Conservation (phyloP, 2,888 invertebrate genomes). For the Tanytarsus gracilentus region DNA sequence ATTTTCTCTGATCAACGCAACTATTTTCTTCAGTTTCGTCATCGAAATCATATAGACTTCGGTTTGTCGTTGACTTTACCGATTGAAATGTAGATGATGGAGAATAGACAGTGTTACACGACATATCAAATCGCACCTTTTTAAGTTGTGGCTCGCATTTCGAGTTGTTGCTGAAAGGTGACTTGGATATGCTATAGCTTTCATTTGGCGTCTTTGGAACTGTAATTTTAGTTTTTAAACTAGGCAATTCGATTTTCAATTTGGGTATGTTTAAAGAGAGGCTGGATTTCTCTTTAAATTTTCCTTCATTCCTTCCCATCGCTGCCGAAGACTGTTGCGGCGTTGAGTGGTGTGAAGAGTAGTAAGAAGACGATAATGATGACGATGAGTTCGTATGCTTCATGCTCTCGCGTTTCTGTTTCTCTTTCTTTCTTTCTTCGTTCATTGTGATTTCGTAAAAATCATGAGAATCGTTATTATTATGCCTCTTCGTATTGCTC, state of each 20-base stretch:
- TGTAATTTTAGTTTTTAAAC: conserved; percentile 37
- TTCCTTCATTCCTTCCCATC: conserved; percentile 17
- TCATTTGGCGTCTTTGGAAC: conserved; percentile 31
- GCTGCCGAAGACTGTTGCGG: no score
- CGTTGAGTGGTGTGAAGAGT: not conserved
- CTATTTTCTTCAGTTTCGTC: conserved; percentile 24
- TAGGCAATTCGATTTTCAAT: conserved; percentile 39
- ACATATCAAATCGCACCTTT: conserved; percentile 18
- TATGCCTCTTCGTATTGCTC: conserved; percentile 20
- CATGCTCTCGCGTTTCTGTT: conserved; percentile 21
- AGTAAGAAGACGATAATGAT: not conserved
- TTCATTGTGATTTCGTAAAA: conserved; percentile 9
- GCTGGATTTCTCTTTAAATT: conserved; percentile 25
- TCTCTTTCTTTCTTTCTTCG: conserved; percentile 27
- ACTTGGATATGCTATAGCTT: conserved; percentile 16
- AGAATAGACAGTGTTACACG: not conserved
- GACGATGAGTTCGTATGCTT: conserved; percentile 8
- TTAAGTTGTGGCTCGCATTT: conserved; percentile 1
- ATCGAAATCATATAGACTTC: not conserved
- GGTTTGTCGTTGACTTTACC: not conserved
- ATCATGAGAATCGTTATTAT: conserved; percentile 23
- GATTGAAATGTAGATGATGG: not conserved
- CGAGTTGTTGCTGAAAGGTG: not conserved
- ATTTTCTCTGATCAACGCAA: conserved; percentile 39
- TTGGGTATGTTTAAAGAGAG: conserved; percentile 37